Base-by-base conservation (phyloP, 2,113 vertebrate species). In the Colossoma macropomum region DNA sequence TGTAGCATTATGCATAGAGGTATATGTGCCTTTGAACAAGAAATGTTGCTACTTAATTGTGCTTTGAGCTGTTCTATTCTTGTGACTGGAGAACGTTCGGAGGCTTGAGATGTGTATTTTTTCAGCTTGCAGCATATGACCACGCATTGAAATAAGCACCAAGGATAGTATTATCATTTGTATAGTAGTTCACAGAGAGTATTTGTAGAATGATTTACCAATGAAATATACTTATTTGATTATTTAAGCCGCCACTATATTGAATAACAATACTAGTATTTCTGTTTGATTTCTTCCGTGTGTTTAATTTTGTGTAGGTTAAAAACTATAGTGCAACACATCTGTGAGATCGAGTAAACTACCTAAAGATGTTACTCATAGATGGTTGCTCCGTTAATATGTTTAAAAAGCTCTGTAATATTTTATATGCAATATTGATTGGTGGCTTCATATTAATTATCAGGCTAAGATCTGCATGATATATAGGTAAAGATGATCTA, bases 1-100 rank as follows among this genome's bases (percentile, higher is more conserved):
- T 89, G 87, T 91, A 89, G 88, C 91, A 79, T 81, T 90, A 88
- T 86, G 89, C 90, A 85, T 86, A 87, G 89, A 91, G 89, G 90
- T 94, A 62, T 82, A 69, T 90, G 92, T 94, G 94, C 94, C 93
- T 95, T 94, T 86, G 87, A 87, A 80, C 88, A 86, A 77, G 90
- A 56, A 70, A 27, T 45, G 87, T 87, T 86, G 90, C 92, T 91
- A 88, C 89, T 92, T 88, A 83, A 91, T 72, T 59, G 48, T 84
- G 88, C 89, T 87, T 90, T 77, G 83, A 87, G 88, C 87, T 75
- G 88, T 87, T 84, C 82, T 85, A 78, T 88, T 90, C 77, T 85
- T 81, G 65, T 62, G 38, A 50, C 86, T 78, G 84, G 82, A 81
- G 60, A 50, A 82, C 88, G 52, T 70, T 52, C 27, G 19, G 21